phyloP scores from a whole-genome alignment of 2,797 vertebrate genomes.

The Alca torda region DNA sequence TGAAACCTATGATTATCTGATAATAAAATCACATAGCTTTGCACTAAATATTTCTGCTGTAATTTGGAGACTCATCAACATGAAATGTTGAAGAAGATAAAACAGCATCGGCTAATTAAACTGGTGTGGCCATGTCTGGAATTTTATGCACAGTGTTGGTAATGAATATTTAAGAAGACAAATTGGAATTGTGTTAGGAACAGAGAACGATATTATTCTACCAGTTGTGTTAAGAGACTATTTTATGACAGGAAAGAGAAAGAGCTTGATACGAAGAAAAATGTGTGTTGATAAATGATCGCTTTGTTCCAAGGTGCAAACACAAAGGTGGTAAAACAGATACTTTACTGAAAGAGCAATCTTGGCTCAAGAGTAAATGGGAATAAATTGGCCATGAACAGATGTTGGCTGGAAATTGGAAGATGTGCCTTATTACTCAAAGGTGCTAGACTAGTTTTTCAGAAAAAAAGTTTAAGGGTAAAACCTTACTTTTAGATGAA shows the following conservation, averaged over 20 bases:
- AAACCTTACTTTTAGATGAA: not conserved
- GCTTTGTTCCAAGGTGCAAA: not conserved
- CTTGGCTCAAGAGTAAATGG: not conserved
- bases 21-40: not conserved
- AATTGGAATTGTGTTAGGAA: not conserved
- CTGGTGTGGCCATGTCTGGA: not conserved
- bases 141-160: not conserved
- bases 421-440: not conserved
- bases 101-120: not conserved
- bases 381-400: slow-evolving; percentile 23
- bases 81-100: not conserved
- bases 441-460: not conserved
- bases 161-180: slow-evolving; percentile 25
- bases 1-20: not conserved
- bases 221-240: not conserved
- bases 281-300: not conserved
- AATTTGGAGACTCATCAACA: not conserved
- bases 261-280: not conserved
- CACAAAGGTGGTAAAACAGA: slow-evolving; percentile 12
- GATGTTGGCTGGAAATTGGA: slow-evolving; percentile 29
- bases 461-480: not conserved
- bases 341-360: not conserved
- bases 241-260: not conserved
- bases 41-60: not conserved
- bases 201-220: not conserved